These are phyloP conservation scores for Pandemis corylana DNA, from an alignment of 2,888 invertebrate species.

Conservation along the genomic window DNA sequence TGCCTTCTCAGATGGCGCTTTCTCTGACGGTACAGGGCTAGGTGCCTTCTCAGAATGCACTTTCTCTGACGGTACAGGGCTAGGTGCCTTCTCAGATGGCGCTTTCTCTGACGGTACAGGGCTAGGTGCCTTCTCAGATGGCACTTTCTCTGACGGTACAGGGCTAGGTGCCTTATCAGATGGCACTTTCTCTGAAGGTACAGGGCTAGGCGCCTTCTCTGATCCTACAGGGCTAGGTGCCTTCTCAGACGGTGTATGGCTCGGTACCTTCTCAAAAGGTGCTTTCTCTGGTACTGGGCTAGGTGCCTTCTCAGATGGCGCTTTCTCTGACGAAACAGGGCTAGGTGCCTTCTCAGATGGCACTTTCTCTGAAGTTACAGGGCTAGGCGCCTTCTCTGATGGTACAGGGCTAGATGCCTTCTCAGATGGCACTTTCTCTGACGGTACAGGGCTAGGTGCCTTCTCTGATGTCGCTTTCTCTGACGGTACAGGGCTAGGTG, in stretches of 20 bases:
- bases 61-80: constrained; percentile 11
- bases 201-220: neutral
- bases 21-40: neutral
- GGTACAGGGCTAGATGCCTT: neutral
- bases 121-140: constrained; percentile 30
- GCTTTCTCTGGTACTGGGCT: constrained; percentile 25
- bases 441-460: constrained; percentile 15
- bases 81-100: constrained; percentile 1
- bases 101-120: constrained; percentile 19
- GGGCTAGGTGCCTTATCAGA: constrained; percentile 34
- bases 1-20: neutral
- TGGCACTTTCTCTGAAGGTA: constrained; percentile 34
- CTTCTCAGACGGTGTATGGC: constrained; percentile 1
- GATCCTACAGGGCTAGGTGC: neutral
- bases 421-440: constrained; percentile 27
- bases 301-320: constrained; percentile 27
- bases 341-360: neutral
- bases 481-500: constrained; percentile 4
- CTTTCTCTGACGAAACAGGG: constrained; percentile 1
- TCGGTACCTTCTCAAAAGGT: neutral
- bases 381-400: constrained; percentile 19
- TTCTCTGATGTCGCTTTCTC: constrained; percentile 30
- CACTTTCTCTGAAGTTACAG: neutral
- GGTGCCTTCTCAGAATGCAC: neutral
- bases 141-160: constrained; percentile 16